Evolutionary conservation across 2,888 invertebrate species (phyloP).

Genomic region (Pammene aurita): DNA sequence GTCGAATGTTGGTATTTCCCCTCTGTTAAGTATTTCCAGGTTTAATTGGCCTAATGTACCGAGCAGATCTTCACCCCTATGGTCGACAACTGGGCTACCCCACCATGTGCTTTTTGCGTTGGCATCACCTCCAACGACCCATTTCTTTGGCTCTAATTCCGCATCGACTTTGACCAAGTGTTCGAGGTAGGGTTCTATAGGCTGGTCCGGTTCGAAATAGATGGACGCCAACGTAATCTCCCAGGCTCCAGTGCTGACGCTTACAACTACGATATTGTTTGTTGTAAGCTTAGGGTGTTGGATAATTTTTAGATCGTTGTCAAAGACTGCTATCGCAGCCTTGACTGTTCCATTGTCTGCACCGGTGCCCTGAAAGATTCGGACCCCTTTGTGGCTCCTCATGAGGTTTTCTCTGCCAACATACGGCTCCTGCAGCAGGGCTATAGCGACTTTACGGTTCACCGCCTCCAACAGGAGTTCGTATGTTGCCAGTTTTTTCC

Average conservation of each 20-base stretch:
- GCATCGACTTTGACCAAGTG: background rate
- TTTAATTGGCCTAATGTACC: constrained; percentile 39
- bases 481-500: background rate
- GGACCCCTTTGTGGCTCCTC: background rate
- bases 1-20: constrained; percentile 27
- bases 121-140: constrained; percentile 9
- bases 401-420: background rate
- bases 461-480: background rate
- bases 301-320: background rate
- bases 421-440: background rate
- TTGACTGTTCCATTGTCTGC: background rate
- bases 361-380: background rate
- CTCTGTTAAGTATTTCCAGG: constrained; percentile 47
- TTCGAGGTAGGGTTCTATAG: background rate
- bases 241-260: background rate
- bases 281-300: background rate
- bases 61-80: constrained; percentile 38
- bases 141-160: background rate
- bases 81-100: constrained; percentile 33
- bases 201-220: background rate
- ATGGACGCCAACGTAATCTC: background rate
- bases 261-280: background rate
- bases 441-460: background rate
- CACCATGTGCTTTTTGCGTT: constrained; percentile 35
- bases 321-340: background rate